Evolutionary conservation across 2,888 invertebrate species (phyloP), one percentile per base, ranked within the genome.

Genomic region (Brenthis ino): DNA sequence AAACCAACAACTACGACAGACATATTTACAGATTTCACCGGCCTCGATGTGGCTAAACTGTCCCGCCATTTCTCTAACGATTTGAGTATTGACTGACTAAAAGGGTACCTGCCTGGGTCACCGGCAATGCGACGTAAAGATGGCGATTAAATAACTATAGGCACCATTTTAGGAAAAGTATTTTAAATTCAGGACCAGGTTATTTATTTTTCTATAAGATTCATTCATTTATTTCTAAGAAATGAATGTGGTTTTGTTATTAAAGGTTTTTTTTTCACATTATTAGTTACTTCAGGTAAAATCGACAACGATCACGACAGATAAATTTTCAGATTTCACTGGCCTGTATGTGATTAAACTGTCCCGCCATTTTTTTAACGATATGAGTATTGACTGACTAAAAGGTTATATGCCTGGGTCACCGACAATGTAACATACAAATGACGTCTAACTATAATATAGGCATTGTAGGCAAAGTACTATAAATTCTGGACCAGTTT

Each of bases 51-150:
- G 0, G 87, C 91, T 2, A 91, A 87, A 74, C 85, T 93, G 16
- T 93, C 92, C 63, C 85, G 93, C 28, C 93, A 93, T 67, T 92
- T 92, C 83, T 86, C 92, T 1, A 90, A 93, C 79, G 93, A 93
- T 70, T 82, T 93, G 28, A 91, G 87, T 73, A 91, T 93, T 67
- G 93, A 93, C 89, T 93, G 93, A 93, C 92, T 93, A 87, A 93
- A 82, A 83, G 80, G 80, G 61, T 91, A 89, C 82, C 77, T 88
- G 82, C 93, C 90, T 61, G 86, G 89, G 51, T 91, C 92, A n/a
- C 91, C 92, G 70, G 84, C 84, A 11, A 79, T 54, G 3, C 54
- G 57, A 56, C 61, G 68, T 16, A 71, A 61, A 64, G 66, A 64
- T 56, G 69, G 63, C 63, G 37, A 8, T 5, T 60, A 28, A 50